Base-by-base conservation (phyloP, 2,113 vertebrate species). In the Festucalex cinctus region DNA sequence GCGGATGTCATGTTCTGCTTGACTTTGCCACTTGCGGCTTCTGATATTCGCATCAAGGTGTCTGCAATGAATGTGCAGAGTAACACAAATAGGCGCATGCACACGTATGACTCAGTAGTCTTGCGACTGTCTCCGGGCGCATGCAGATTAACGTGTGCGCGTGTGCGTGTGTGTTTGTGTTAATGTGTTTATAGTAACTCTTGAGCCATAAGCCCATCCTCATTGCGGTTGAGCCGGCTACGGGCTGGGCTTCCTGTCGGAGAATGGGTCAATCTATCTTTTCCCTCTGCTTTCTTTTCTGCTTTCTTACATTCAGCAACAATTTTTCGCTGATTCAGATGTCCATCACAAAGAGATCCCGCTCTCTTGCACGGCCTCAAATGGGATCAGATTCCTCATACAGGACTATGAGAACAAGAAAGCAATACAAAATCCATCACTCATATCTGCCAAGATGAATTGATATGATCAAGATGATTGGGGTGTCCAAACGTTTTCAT, bases 281-380 rank as follows among this genome's bases (percentile, higher is more conserved):
- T 24, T 69, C 28, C 57, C 49, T 72, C 74, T 68, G 68, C 68
- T 79, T 74, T 77, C 66, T 77, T 68, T 80, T 84, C 71, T 69
- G 77, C 83, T 89, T 76, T 63, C 80, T 87, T 83, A 86, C 82
- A 88, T 87, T 87, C 86, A 88, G 83, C 88, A 87, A 82, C 86
- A 86, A 79, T 84, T 83, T 87, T 90, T 75, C 87, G 83, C 88
- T 89, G 86, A 85, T 78, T 90, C 88, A 90, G 87, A 82, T 66
- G 41, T 85, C 78, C 82, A 80, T 78, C 88, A 84, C 66, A 37
- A n/a, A 57, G 26, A 85, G 82, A 86, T 80, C 82, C 72, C n/a
- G n/a, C n/a, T n/a, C n/a, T n/a, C 65, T 76, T 73, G 57, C 82
- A 79, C 68, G 68, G 73, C 69, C 74, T 81, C 85, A 86, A 88